phyloP scores from a whole-genome alignment of 2,113 vertebrate genomes.

The Nestor notabilis region DNA sequence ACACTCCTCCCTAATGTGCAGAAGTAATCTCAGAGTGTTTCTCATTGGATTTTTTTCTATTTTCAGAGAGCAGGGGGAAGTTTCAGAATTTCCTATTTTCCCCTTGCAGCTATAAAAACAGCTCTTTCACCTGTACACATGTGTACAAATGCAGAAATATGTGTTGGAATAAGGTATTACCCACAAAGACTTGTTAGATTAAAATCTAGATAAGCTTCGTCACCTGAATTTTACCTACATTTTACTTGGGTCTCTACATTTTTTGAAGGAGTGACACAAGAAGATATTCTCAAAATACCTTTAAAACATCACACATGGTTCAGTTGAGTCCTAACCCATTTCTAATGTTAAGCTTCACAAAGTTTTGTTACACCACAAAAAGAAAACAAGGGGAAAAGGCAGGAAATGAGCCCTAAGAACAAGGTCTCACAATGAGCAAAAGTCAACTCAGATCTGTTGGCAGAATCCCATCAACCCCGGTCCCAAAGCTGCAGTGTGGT shows the following conservation, averaged over 20 bases:
- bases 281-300: not conserved
- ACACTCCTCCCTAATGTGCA: not conserved
- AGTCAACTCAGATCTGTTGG: not conserved
- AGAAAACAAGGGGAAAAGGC: not conserved
- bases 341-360: not conserved
- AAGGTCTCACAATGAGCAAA: conserved; percentile 6
- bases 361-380: not conserved
- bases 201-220: not conserved
- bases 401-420: not conserved
- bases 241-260: not conserved
- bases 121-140: not conserved
- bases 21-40: not conserved
- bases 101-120: conserved; percentile 2
- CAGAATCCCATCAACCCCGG: not conserved
- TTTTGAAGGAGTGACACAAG: not conserved
- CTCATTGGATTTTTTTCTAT: not conserved
- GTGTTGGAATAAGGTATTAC: not conserved
- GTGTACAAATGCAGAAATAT: not conserved
- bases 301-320: not conserved
- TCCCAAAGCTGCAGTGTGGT: not conserved
- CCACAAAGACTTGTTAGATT: not conserved
- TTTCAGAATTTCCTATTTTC: conserved; percentile 35
- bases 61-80: not conserved
- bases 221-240: not conserved
- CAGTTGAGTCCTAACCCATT: not conserved